Evolutionary conservation across 2,113 vertebrate species (phyloP), one percentile per base, ranked within the genome.

Genomic region (Apus apus): DNA sequence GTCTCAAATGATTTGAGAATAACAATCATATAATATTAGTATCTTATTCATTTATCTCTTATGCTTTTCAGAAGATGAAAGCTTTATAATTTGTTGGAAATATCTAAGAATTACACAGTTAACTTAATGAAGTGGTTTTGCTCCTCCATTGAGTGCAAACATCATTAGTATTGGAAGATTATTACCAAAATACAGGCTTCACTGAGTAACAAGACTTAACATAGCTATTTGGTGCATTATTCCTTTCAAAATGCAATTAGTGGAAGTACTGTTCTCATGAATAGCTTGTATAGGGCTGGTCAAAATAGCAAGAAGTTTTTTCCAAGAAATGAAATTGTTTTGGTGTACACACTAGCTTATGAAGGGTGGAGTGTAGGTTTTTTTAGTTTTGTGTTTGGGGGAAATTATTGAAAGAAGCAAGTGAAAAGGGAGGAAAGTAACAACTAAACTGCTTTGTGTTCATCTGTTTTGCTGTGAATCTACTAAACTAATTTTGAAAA

Each of bases 181-280:
- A 92, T 68, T 81, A 46, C 56, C 78, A 66, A 85, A 91, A 90
- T 66, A 19, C 20, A 89, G 54, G 43, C 87, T 94, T 81, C 84
- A 58, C 56, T 75, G 94, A n/a, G 71, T 78, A 65, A 56, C 66
- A 70, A 74, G 79, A 5, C 48, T 58, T 90, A 71, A 38, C 13
- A 1, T 21, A 81, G 45, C 46, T 93, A 22, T 92, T 96, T 89
- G 89, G 38, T 65, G 50, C 65, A 73, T 45, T 58, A 86, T 58
- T 88, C 62, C 50, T 83, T 85, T 80, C 71, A 73, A 93, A 91
- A 57, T 68, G 38, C 36, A 87, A 91, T 93, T 89, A 93, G 67
- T 60, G 72, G n/a, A 83, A 91, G 71, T 25, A 51, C 25, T 77
- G 80, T 66, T 62, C 60, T 71, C 20, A 29, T 60, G 11, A 90